Evolutionary conservation across 2,888 invertebrate species (phyloP).

Genomic region (Acheta domesticus): DNA sequence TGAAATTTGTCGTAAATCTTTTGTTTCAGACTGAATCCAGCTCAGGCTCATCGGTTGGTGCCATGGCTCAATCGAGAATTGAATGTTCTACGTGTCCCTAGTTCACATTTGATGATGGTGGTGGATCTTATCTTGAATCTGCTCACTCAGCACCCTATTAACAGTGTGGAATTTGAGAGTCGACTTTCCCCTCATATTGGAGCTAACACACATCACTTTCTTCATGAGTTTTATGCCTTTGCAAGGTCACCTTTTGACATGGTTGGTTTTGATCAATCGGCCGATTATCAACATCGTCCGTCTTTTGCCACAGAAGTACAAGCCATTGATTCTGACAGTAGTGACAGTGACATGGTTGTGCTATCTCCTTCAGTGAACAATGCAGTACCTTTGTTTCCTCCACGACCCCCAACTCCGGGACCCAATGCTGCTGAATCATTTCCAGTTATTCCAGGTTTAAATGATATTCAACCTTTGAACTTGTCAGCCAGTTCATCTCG

Average conservation of each 20-base stretch:
- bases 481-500: not conserved
- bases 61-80: conserved; percentile 88
- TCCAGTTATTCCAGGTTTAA: not conserved
- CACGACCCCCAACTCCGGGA: no score
- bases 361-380: conserved; percentile 21
- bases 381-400: not conserved
- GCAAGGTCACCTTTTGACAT: conserved; percentile 84
- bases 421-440: no score
- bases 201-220: conserved; percentile 70
- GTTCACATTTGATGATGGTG: conserved; percentile 61
- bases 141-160: conserved; percentile 64
- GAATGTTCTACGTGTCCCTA: conserved; percentile 63
- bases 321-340: conserved; percentile 26
- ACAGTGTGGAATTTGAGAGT: conserved; percentile 66
- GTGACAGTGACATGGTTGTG: conserved; percentile 28
- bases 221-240: conserved; percentile 83
- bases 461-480: not conserved
- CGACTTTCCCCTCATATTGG: conserved; percentile 57
- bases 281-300: conserved; percentile 22
- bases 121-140: conserved; percentile 66
- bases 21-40: conserved; percentile 68
- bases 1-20: not conserved
- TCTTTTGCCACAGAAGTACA: conserved; percentile 18
- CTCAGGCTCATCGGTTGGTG: conserved; percentile 75
- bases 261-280: conserved; percentile 53